phyloP scores from a whole-genome alignment of 2,797 vertebrate species.

The Danio aesculapii region DNA sequence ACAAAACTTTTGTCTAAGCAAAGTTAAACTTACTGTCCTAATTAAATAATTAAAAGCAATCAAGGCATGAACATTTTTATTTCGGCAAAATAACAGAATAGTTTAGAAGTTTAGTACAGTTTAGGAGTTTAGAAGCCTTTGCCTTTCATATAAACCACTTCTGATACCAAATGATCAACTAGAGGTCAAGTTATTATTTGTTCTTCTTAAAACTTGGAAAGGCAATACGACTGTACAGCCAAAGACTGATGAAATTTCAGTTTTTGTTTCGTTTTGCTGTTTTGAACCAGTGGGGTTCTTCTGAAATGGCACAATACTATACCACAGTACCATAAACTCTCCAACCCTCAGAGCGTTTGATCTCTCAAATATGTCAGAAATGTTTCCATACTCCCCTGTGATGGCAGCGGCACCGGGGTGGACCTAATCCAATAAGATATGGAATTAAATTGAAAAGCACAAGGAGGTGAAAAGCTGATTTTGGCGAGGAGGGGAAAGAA shows the following conservation, averaged over 20 bases:
- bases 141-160: no score
- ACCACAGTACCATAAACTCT: constrained; percentile 54
- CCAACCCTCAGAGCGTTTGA: constrained; percentile 73
- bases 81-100: no score
- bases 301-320: constrained; percentile 44
- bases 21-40: no score
- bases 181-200: no score
- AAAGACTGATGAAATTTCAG: constrained; percentile 3
- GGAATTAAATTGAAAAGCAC: constrained; percentile 87
- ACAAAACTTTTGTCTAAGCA: no score
- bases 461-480: constrained; percentile 64
- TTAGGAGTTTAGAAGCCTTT: no score
- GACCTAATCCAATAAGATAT: constrained; percentile 81
- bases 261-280: constrained; percentile 10
- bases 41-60: no score
- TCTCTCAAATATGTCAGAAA: constrained; percentile 83
- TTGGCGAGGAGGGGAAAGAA: constrained; percentile 48
- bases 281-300: constrained; percentile 26
- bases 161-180: no score
- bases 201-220: no score
- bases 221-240: not conserved
- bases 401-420: constrained; percentile 66
- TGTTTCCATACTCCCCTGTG: constrained; percentile 82
- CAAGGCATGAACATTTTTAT: no score
- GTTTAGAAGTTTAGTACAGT: no score